These are phyloP conservation scores for Drosophila saltans DNA, from an alignment of 1,140 invertebrate species.

Conservation along the genomic window DNA sequence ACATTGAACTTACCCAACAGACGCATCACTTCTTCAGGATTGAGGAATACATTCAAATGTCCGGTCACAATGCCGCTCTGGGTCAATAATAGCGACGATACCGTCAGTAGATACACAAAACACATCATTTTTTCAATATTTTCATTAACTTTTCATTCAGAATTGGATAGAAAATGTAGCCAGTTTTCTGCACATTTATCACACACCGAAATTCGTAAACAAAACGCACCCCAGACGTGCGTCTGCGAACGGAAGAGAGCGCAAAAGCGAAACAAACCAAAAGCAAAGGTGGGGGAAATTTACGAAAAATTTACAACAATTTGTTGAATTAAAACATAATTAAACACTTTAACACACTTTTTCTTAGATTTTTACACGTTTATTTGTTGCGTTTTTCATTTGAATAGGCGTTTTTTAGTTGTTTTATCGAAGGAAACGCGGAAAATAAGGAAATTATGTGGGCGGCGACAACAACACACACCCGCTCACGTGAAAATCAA, in stretches of 20 bases:
- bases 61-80: conserved; percentile 53
- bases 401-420: conserved; percentile 12
- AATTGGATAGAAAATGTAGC: conserved; percentile 38
- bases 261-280: conserved; percentile 14
- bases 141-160: conserved; percentile 29
- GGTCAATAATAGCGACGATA: conserved; percentile 53
- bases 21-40: conserved; percentile 83
- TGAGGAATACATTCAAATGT: conserved; percentile 83
- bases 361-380: conserved; percentile 13
- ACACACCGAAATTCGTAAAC: conserved; percentile 75
- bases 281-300: not conserved
- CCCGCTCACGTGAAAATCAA: conserved; percentile 8
- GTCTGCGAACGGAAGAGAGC: conserved; percentile 35
- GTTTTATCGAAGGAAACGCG: not conserved
- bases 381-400: conserved; percentile 31
- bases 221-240: conserved; percentile 48
- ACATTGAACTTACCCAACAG: conserved; percentile 79
- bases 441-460: not conserved
- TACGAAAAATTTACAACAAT: not conserved
- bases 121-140: conserved; percentile 40
- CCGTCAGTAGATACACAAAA: conserved; percentile 46
- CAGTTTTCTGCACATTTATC: conserved; percentile 58
- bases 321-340: conserved; percentile 13
- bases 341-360: conserved; percentile 32
- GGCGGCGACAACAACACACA: conserved; percentile 6